Base-by-base conservation (phyloP, 1,140 invertebrate genomes). In the Thaumatotibia leucotreta region DNA sequence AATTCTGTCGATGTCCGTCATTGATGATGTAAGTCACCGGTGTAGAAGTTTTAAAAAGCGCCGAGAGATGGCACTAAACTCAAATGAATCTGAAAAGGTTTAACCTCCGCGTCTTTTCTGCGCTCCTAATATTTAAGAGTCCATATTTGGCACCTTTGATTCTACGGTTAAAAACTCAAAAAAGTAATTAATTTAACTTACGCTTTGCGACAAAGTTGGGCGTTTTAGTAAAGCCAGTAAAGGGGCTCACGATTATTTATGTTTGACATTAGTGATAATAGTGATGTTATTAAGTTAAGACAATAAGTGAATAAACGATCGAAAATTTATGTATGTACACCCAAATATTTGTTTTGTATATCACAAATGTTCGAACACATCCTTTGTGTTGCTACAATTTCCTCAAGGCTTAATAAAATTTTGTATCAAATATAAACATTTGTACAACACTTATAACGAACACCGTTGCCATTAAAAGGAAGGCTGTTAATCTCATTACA, bases 121-220 rank as follows among this genome's bases (percentile, higher is more conserved):
- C n/a, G 6, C 24, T 61, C 74, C 77, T 75, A 32, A 71, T 79
- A 79, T 63, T 70, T 67, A 65, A n/a, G 67, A 54, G 61, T 61
- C 78, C 80, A 76, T 82, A 82, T 82, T 80, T 76, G 77, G 74
- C 70, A 72, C 76, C 79, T 80, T 80, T 73, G 32, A 61, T 61
- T 23, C 32, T 62, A 62, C 14, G n/a, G 17, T 6, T 17, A 61
- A 61, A 62, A n/a, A n/a, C n/a, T n/a, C 22, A 61, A 62, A 62
- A 62, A 32, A 1, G n/a, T n/a, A n/a, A n/a, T n/a, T n/a, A n/a
- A n/a, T n/a, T n/a, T n/a, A n/a, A n/a, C n/a, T n/a, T n/a, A n/a
- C n/a, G n/a, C n/a, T n/a, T n/a, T n/a, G n/a, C n/a, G n/a, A n/a
- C n/a, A n/a, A n/a, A n/a, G n/a, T n/a, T n/a, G n/a, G n/a, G n/a